These are phyloP conservation scores for Dryomyza anilis DNA, from an alignment of 2,888 invertebrate species.

Conservation along the genomic window DNA sequence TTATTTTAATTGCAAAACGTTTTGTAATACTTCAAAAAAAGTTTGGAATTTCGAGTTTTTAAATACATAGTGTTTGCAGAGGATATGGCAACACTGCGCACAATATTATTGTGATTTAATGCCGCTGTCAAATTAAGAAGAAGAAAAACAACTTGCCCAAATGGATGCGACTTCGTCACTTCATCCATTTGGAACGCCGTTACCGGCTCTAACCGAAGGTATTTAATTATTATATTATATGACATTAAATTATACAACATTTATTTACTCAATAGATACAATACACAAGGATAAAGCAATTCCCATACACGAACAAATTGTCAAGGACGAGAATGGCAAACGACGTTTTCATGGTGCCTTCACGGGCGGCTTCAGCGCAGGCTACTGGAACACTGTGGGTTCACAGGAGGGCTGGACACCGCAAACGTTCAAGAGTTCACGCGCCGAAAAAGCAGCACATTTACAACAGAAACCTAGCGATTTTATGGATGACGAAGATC, in stretches of 20 bases:
- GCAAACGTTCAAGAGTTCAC: constrained; percentile 86
- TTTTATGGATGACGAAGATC: constrained; percentile 98
- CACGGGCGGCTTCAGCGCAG: constrained; percentile 97
- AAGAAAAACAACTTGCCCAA: too few species aligned
- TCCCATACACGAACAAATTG: constrained; percentile 83
- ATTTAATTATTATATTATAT: constrained; percentile 30
- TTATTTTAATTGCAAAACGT: too few species aligned
- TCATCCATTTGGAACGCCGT: constrained; percentile 77
- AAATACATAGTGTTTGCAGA: too few species aligned
- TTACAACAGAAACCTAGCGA: constrained; percentile 78
- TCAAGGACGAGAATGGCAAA: constrained; percentile 85
- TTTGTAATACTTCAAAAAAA: too few species aligned
- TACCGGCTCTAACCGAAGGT: constrained; percentile 87
- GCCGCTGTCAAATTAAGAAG: too few species aligned
- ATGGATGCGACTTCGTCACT: too few species aligned
- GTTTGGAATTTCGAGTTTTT: too few species aligned
- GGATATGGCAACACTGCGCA: too few species aligned
- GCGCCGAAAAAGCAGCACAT: constrained; percentile 68
- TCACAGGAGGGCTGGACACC: constrained; percentile 96
- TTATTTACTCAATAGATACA: constrained; percentile 56
- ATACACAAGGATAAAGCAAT: constrained; percentile 69
- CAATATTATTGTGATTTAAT: too few species aligned
- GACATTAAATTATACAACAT: constrained; percentile 58
- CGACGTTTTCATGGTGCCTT: constrained; percentile 98
- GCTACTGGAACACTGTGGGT: constrained; percentile 96